These are phyloP conservation scores for Lysiphlebus fabarum DNA, from an alignment of 1,140 invertebrate genomes.

Conservation along the genomic window DNA sequence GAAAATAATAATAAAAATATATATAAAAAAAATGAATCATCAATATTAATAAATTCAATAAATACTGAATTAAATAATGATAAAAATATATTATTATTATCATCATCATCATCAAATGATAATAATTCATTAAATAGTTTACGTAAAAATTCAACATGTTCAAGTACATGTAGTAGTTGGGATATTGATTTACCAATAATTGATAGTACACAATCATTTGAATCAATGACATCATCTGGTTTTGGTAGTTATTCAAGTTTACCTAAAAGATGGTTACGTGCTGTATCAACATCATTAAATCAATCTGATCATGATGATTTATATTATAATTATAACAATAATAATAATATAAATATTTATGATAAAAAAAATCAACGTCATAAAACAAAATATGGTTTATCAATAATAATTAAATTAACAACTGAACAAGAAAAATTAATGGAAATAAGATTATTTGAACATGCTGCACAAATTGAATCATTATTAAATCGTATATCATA, in stretches of 20 bases:
- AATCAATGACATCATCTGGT: conserved; percentile 36
- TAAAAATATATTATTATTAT: conserved; percentile 39
- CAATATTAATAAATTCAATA: conserved; percentile 16
- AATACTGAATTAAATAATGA: conserved; percentile 38
- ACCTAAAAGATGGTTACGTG: conserved; percentile 58
- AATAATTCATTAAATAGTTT: conserved; percentile 44
- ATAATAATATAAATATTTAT: conserved; percentile 26
- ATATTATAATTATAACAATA: conserved; percentile 30
- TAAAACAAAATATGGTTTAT: conserved; percentile 57
- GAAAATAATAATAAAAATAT: conserved; percentile 48
- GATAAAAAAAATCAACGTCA: conserved; percentile 32
- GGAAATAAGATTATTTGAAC: conserved; percentile 72
- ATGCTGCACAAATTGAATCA: conserved; percentile 75
- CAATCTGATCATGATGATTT: conserved; percentile 36
- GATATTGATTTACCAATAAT: conserved; percentile 39
- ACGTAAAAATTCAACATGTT: conserved; percentile 45
- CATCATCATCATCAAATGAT: conserved; percentile 40
- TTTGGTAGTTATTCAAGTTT: conserved; percentile 56
- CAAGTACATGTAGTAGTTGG: conserved; percentile 46
- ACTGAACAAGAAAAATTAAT: conserved; percentile 56
- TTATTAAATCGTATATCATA: conserved; percentile 71
- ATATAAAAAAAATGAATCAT: conserved; percentile 19
- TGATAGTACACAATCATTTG: conserved; percentile 37
- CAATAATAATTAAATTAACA: conserved; percentile 52
- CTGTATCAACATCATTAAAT: conserved; percentile 57